phyloP scores from a whole-genome alignment of 1,140 invertebrate species.

The Orchestia grillus region DNA sequence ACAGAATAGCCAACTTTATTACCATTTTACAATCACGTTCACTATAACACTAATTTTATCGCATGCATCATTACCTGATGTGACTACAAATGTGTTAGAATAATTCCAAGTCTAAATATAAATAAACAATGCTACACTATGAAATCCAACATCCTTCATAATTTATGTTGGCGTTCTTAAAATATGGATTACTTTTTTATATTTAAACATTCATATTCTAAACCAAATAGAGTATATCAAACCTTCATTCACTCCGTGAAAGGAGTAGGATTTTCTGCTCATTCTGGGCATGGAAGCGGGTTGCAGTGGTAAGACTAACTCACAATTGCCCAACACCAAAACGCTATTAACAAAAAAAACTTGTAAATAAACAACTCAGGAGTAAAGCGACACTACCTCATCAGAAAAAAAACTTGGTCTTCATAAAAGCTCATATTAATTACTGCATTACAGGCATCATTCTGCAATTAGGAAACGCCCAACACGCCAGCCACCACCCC shows the following conservation, averaged over 20 bases:
- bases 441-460: background rate
- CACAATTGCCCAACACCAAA: background rate
- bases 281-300: conserved; percentile 52
- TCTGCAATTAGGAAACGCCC: background rate
- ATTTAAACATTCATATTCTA: background rate
- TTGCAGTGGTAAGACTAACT: background rate
- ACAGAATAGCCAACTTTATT: too few relatives aligned
- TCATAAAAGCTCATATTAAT: background rate
- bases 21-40: too few relatives aligned
- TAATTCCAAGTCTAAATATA: too few relatives aligned
- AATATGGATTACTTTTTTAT: background rate
- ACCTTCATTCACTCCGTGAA: conserved; percentile 53
- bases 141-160: too few relatives aligned
- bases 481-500: background rate
- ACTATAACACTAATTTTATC: too few relatives aligned
- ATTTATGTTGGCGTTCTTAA: background rate
- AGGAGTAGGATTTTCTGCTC: conserved; percentile 49
- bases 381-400: background rate
- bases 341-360: background rate
- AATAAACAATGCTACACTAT: too few relatives aligned
- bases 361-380: background rate
- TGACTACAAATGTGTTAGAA: too few relatives aligned
- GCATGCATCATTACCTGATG: too few relatives aligned
- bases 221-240: background rate
- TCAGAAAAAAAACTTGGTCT: background rate